These are phyloP conservation scores for Trachops cirrhosus DNA, from an alignment of 2,797 vertebrate genomes.

Conservation along the genomic window DNA sequence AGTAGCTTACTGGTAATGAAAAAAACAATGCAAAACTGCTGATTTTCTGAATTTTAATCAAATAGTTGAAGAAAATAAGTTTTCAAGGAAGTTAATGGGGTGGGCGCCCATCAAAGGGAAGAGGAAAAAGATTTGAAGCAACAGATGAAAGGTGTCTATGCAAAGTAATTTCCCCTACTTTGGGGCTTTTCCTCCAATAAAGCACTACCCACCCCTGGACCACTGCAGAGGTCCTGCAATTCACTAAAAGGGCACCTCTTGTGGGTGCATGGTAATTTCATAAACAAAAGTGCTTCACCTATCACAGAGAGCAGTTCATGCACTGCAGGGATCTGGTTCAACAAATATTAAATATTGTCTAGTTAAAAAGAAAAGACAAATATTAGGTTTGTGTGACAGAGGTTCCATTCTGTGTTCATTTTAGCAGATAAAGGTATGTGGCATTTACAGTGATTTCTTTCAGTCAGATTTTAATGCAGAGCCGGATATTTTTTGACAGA, in stretches of 20 bases:
- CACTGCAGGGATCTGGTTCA: slow-evolving; percentile 11
- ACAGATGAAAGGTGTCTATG: neutral
- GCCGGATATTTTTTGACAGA: slow-evolving; percentile 71
- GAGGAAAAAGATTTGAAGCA: neutral
- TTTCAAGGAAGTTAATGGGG: neutral
- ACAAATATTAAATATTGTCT: slow-evolving; percentile 49
- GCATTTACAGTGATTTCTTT: slow-evolving; percentile 58
- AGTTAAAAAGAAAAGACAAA: slow-evolving; percentile 63
- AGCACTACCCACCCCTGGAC: neutral
- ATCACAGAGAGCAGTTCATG: neutral
- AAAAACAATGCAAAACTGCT: neutral
- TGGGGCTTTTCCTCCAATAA: neutral
- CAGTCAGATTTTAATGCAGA: slow-evolving; percentile 51
- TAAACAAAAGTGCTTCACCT: neutral
- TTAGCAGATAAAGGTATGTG: slow-evolving; percentile 25
- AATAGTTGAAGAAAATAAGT: neutral
- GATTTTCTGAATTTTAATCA: slow-evolving; percentile 9
- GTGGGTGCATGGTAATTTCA: neutral
- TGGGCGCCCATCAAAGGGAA: neutral
- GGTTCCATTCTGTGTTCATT: slow-evolving; percentile 54
- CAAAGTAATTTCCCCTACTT: neutral
- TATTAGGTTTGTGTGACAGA: slow-evolving; percentile 50
- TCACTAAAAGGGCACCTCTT: neutral
- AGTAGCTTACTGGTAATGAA: neutral
- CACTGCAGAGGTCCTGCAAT: too few relatives aligned